Evolutionary conservation across 2,113 vertebrate species (phyloP), one percentile per base, ranked within the genome.

Genomic region (Dicaeum eximium): DNA sequence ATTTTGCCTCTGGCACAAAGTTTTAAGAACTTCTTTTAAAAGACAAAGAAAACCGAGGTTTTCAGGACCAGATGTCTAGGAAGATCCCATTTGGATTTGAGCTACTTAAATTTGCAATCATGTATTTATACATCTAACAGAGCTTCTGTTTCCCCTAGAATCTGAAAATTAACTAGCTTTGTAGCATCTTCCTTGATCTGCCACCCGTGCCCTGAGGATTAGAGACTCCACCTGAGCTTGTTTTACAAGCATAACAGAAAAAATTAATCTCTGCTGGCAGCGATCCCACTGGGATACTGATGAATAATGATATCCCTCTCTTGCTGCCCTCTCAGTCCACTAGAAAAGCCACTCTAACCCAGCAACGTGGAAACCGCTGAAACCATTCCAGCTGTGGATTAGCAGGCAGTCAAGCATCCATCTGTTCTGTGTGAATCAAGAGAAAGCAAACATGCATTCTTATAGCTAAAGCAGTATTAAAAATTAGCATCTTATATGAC

Each of bases 181-280:
- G 98, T 98, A 98, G 98, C 98, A 98, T 98, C 98, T 98, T 98
- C 95, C 98, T 98, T 98, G 98, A 98, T 98, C 98, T 98, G 98
- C 98, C 98, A 98, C 98, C 98, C 98, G 98, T 98, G 98, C 98
- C 98, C 98, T 93, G 95, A 98, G 98, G 98, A 98, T 98, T 98
- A 98, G 97, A 98, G 98, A 98, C 97, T 98, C 98, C 98, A 98
- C 98, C 98, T 98, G 98, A 98, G 98, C 98, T 98, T 98, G 98
- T 98, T 98, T 98, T 98, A 98, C 98, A 98, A 98, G 98, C 98
- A 98, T 98, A 98, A 98, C 98, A 98, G 98, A 98, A 98, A 98
- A 98, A 98, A 98, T 98, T 98, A 98, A 98, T 98, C 98, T 98
- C 98, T 98, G 97, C 98, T 98, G 98, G 98, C 98, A 98, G 98